These are phyloP conservation scores for Neosalanx taihuensis DNA, from an alignment of 2,797 vertebrate species.

Conservation along the genomic window DNA sequence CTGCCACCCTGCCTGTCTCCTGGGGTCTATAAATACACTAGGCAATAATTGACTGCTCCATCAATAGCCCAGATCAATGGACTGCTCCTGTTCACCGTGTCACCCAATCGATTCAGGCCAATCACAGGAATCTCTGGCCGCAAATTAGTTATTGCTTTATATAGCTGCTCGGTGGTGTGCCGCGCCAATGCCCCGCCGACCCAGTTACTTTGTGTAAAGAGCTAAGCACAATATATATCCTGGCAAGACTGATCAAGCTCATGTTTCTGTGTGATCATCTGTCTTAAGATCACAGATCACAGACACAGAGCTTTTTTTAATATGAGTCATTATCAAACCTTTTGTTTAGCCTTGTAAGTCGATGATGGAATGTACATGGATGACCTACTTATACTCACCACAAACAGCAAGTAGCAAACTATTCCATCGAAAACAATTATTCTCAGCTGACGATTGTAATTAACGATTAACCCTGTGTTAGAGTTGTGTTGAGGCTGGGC, in stretches of 20 bases:
- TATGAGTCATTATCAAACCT: neutral
- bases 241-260: neutral
- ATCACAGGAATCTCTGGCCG: constrained; percentile 26
- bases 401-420: neutral
- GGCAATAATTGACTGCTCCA: constrained; percentile 49
- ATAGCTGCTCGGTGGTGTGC: constrained; percentile 9
- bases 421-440: neutral
- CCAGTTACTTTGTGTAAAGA: neutral
- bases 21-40: constrained; percentile 44
- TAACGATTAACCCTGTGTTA: constrained; percentile 56
- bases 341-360: neutral
- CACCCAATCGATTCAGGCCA: constrained; percentile 30
- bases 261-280: constrained; percentile 8
- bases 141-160: constrained; percentile 20
- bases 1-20: constrained; percentile 24
- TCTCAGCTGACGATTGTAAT: neutral
- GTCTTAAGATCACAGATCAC: constrained; percentile 20
- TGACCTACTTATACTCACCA: no score
- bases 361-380: no score
- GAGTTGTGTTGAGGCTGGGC: constrained; percentile 31
- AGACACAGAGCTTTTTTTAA: neutral
- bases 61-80: constrained; percentile 56
- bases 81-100: constrained; percentile 31
- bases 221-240: neutral
- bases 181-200: constrained; percentile 11